Evolutionary conservation across 2,888 invertebrate genomes (phyloP).

Genomic region (Penaeus monodon): DNA sequence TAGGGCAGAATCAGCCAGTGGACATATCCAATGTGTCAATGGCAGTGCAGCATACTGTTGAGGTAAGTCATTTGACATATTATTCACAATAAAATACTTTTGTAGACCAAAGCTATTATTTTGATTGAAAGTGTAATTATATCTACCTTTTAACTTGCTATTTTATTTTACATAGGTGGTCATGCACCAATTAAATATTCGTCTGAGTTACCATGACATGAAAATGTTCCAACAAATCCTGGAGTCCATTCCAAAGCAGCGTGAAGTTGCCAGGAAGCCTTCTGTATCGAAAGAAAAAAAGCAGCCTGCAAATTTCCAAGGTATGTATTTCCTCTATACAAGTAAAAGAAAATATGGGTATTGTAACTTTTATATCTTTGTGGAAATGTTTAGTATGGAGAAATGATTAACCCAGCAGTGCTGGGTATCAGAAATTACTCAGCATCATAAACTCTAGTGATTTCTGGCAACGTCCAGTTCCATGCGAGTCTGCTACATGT

Average conservation of each 20-base stretch:
- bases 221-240: conserved; percentile 91
- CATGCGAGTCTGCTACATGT: no score
- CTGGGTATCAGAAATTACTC: no score
- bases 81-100: no score
- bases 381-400: no score
- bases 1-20: conserved; percentile 59
- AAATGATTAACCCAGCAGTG: no score
- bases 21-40: conserved; percentile 67
- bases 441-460: no score
- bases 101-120: background rate
- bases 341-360: no score
- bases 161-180: conserved; percentile 67
- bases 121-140: background rate
- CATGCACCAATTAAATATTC: conserved; percentile 78
- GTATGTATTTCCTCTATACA: conserved; percentile 64
- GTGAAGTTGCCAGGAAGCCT: conserved; percentile 62
- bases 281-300: conserved; percentile 50
- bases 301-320: conserved; percentile 68
- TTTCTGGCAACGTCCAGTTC: no score
- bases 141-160: no score
- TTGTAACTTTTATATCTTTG: no score
- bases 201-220: conserved; percentile 93
- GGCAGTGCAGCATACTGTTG: conserved; percentile 65
- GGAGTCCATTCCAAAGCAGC: conserved; percentile 86
- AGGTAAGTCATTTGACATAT: conserved; percentile 67